Evolutionary conservation across 2,888 invertebrate species (phyloP).

Genomic region (Oasisia sp.): DNA sequence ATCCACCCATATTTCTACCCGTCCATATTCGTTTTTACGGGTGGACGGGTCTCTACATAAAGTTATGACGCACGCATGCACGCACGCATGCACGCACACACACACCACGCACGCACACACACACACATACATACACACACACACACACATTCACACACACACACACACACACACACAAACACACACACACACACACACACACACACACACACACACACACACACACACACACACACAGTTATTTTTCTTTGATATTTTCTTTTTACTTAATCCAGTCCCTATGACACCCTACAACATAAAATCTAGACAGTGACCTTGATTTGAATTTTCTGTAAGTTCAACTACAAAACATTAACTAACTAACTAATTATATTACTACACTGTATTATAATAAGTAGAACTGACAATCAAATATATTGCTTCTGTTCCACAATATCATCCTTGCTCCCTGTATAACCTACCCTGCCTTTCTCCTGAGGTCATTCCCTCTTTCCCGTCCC

Average conservation of each 20-base stretch:
- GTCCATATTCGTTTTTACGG: too few species aligned
- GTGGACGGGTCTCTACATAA: too few species aligned
- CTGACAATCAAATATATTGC: too few species aligned
- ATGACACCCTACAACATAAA: neutral
- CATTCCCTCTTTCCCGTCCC: neutral
- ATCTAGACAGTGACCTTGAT: neutral
- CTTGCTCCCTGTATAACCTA: neutral
- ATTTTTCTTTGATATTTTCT: neutral
- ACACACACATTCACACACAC: neutral
- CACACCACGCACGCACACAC: too few species aligned
- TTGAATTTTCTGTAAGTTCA: too few species aligned
- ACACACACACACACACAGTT: neutral
- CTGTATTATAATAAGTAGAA: too few species aligned
- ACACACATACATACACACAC: too few species aligned
- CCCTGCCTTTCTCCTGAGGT: neutral
- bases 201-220: constrained; percentile 4
- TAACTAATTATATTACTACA: too few species aligned
- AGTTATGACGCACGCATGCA: too few species aligned
- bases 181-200: neutral
- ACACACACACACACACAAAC: neutral
- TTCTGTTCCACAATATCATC: neutral
- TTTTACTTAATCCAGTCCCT: neutral
- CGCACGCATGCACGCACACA: too few species aligned
- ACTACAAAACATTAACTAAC: too few species aligned
- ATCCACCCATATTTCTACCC: too few species aligned